Base-by-base conservation (phyloP, 1,140 invertebrate species). In the Listronotus bonariensis region DNA sequence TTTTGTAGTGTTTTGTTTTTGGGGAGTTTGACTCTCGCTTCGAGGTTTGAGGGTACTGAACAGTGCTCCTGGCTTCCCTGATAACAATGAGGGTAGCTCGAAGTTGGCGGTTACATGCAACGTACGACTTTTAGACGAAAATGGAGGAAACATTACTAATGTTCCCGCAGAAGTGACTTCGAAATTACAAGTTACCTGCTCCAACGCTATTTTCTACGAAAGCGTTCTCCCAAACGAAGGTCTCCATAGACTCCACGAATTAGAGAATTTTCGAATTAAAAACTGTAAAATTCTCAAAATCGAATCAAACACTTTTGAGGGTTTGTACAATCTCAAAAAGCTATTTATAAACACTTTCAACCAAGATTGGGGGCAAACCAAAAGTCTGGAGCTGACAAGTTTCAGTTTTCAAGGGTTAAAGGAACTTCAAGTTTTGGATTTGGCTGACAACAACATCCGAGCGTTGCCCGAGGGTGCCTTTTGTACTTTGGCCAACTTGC, bases 381-480 rank as follows among this genome's bases (percentile, higher is more conserved):
- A 89, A 72, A 85, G 83, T 38, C 80, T 92, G 69, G 89, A 92
- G 67, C 76, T 92, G 58, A 84, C 83, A 38, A 80, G 84, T 58
- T 85, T 85, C 64, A 86, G 89, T 51, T 83, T 93, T 55, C 83
- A 84, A 69, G 89, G 90, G 36, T 80, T 93, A 12, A 85, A 87
- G 67, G 89, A 92, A 77, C 79, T 94, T 26, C 89, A 92, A 69
- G 84, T 84, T 12, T 82, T 96, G 61, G 89, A 95, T 81, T 80
- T 96, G 67, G 83, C 87, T 52, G 86, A 90, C 74, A 95, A 93
- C 79, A 93, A 94, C 79, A 86, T 96, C 49, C 83, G 87, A 53
- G 82, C 86, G 2, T 75, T 95, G 67, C 90, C 92, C 2, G 85
- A 86, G 11, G 87, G 86, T 42, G 82, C 89, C 32, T 87, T 94